phyloP scores from a whole-genome alignment of 2,113 vertebrate species.

The Hucho hucho region DNA sequence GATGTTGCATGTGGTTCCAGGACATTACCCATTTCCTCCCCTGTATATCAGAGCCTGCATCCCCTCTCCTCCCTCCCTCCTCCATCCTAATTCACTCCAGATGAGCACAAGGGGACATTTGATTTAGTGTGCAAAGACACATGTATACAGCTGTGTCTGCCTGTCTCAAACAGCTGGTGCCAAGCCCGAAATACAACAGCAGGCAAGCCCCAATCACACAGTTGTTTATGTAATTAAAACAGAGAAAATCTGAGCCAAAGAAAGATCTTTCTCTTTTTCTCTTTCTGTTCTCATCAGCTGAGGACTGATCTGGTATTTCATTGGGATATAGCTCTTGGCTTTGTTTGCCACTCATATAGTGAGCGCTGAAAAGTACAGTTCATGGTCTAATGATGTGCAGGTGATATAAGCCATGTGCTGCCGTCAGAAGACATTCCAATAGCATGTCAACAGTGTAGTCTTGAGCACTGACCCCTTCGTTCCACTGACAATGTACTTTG shows the following conservation, averaged over 20 bases:
- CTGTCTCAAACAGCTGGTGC: conserved; percentile 62
- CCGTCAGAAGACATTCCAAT: conserved; percentile 33
- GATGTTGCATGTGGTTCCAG: conserved; percentile 68
- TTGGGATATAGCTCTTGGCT: conserved; percentile 54
- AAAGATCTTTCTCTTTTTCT: conserved; percentile 11
- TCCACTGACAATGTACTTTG: conserved; percentile 54
- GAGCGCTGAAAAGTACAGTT: conserved; percentile 29
- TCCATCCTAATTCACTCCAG: conserved; percentile 65
- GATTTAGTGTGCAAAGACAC: conserved; percentile 69
- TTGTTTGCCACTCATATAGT: conserved; percentile 41
- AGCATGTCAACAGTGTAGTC: conserved; percentile 47
- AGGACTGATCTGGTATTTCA: conserved; percentile 52
- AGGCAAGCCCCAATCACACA: conserved; percentile 61
- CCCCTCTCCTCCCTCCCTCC: conserved; percentile 30
- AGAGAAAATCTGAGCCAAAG: conserved; percentile 9
- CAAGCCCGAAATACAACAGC: conserved; percentile 47
- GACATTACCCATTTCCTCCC: conserved; percentile 73
- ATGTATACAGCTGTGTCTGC: conserved; percentile 68
- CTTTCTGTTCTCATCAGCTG: conserved; percentile 48
- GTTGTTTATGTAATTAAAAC: conserved; percentile 71
- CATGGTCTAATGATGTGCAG: conserved; percentile 58
- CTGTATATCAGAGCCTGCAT: conserved; percentile 67
- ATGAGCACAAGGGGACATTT: conserved; percentile 73
- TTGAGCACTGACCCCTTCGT: conserved; percentile 51
- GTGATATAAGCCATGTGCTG: conserved; percentile 65